Evolutionary conservation across 2,113 vertebrate genomes (phyloP), one percentile per base, ranked within the genome.

Genomic region (Echinops telfairi): DNA sequence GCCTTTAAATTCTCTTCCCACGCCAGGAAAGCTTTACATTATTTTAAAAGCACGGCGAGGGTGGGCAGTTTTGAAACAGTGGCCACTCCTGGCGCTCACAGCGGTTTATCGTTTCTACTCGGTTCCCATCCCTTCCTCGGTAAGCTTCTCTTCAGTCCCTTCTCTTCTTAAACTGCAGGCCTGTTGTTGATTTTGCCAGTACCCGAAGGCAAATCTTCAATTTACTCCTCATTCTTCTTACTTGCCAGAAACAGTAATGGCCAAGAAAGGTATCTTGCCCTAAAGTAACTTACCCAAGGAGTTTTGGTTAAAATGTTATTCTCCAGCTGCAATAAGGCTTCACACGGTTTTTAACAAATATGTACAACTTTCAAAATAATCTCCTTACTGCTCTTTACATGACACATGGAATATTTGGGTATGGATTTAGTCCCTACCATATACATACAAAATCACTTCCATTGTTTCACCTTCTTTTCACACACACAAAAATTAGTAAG

Each of bases 281-380:
- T 19, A 80, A 89, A 11, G 36, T 25, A 62, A 78, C 33, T 68
- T 36, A 79, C 9, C 47, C 25, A 58, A 10, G 15, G 19, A 91
- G 25, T 84, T 89, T 36, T 82, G 88, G 80, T 96, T 85, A 9
- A 86, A 90, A 88, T 43, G 11, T 16, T 33, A 86, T 79, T 36
- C 14, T 66, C 25, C 31, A 62, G 64, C 58, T 60, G 25, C 31
- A 83, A 4, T 40, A 60, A 88, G 33, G 22, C 6, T 81, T 58
- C n/a, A 40, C 40, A 40, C 40, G 43, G 70, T 68, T 11, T 15
- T 91, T 5, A 82, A 64, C 25, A 85, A 88, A 93, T 58, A 0
- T 43, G 9, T 53, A 71, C 25, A 84, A 43, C 47, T 92, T 88
- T 89, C 31, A 22, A 29, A 27, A 57, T 8, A 20, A 47, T 20